Evolutionary conservation across 1,140 invertebrate species (phyloP).

Genomic region (Drepana arcuata): DNA sequence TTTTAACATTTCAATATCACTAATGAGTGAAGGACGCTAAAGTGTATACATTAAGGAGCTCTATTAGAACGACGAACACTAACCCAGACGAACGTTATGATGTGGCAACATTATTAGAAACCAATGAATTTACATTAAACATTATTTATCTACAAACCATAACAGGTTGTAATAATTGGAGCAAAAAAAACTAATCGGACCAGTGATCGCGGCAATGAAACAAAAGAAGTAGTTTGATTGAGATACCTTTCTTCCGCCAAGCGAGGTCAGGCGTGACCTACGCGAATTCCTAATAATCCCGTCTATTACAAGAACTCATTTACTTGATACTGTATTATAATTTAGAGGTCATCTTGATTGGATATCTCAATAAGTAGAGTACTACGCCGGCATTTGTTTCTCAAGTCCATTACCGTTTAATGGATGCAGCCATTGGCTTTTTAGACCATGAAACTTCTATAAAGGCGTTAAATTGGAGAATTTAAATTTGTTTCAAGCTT

Average conservation of each 20-base stretch:
- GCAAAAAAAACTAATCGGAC: conserved; percentile 24
- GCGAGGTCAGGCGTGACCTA: conserved; percentile 53
- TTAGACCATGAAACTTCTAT: conserved; percentile 44
- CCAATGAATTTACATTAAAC: no score
- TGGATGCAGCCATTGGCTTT: conserved; percentile 24
- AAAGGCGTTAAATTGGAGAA: conserved; percentile 39
- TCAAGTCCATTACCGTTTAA: conserved; percentile 15
- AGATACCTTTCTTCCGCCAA: conserved; percentile 52
- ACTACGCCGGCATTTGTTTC: conserved; percentile 6
- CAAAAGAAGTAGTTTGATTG: conserved; percentile 45
- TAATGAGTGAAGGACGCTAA: no score
- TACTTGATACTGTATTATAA: conserved; percentile 11
- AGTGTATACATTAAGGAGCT: no score
- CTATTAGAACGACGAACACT: no score
- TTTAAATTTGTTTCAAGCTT: no score
- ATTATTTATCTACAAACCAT: conserved; percentile 4
- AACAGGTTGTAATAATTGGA: conserved; percentile 19
- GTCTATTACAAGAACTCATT: conserved; percentile 10
- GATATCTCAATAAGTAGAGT: conserved; percentile 1
- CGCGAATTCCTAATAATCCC: conserved; percentile 40
- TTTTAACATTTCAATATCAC: no score
- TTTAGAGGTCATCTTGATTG: conserved; percentile 15
- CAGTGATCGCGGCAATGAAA: conserved; percentile 30
- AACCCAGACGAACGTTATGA: no score
- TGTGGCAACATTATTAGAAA: no score